Evolutionary conservation across 2,797 vertebrate genomes (phyloP).

Genomic region (Staurois parvus): DNA sequence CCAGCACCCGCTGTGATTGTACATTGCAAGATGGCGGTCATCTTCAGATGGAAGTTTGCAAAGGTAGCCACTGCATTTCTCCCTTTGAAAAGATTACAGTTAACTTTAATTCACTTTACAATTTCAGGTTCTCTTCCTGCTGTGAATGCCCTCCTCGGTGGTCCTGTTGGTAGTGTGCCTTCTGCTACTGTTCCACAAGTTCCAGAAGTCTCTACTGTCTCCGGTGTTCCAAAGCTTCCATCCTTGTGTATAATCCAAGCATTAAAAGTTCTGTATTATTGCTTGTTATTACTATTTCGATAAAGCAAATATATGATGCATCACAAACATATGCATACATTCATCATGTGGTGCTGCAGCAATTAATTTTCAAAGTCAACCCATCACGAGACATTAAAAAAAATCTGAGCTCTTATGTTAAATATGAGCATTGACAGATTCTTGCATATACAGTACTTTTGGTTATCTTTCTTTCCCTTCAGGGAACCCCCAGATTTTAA

Average conservation of each 20-base stretch:
- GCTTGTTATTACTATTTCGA: not conserved
- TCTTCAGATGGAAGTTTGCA: not conserved
- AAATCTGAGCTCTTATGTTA: too few relatives aligned
- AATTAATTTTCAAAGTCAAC: not conserved
- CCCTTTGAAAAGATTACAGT: not conserved
- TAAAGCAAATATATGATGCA: not conserved
- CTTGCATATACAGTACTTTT: too few relatives aligned
- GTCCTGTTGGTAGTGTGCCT: too few relatives aligned
- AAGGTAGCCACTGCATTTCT: not conserved
- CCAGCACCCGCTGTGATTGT: too few relatives aligned
- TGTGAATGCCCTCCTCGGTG: not conserved
- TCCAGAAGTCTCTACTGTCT: too few relatives aligned
- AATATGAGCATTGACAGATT: too few relatives aligned
- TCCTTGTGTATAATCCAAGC: fast-evolving
- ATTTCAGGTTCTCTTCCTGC: not conserved
- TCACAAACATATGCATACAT: too few relatives aligned
- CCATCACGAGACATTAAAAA: too few relatives aligned
- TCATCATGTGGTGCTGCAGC: not conserved
- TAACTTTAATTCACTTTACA: not conserved
- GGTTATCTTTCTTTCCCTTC: too few relatives aligned
- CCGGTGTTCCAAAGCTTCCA: not conserved
- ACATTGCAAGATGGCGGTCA: too few relatives aligned
- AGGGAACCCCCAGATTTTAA: too few relatives aligned
- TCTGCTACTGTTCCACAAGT: too few relatives aligned
- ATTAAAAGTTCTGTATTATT: not conserved